These are phyloP conservation scores for Garra rufa DNA, from an alignment of 2,113 vertebrate genomes.

Conservation along the genomic window DNA sequence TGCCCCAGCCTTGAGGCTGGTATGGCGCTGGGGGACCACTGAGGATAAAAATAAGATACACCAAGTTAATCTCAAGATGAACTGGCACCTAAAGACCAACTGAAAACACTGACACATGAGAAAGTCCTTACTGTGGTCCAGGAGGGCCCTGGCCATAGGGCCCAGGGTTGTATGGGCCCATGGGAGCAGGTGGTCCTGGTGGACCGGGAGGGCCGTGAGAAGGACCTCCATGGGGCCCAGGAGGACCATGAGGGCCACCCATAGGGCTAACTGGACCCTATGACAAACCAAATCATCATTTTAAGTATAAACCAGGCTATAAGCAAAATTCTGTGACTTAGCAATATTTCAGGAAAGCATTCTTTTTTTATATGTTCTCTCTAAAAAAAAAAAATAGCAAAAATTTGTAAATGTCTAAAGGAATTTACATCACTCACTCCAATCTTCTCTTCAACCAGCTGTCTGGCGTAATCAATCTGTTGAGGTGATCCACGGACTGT, in stretches of 20 bases:
- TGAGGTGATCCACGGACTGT: slow-evolving; percentile 94
- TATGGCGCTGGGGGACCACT: slow-evolving; percentile 96
- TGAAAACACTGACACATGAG: not conserved
- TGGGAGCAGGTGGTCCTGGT: slow-evolving; percentile 91
- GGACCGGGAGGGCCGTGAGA: slow-evolving; percentile 89
- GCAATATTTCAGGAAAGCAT: not conserved
- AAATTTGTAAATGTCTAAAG: not conserved
- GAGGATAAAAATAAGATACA: slow-evolving; percentile 45
- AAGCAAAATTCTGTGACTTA: not conserved
- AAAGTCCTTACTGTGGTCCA: slow-evolving; percentile 90
- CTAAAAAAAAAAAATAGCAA: not conserved
- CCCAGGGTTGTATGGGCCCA: slow-evolving; percentile 97
- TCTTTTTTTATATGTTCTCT: not conserved
- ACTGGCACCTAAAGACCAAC: not conserved
- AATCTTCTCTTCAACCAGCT: slow-evolving; percentile 98
- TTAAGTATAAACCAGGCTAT: not conserved
- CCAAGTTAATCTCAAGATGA: not conserved
- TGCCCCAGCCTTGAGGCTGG: slow-evolving; percentile 97
- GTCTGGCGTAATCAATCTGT: slow-evolving; percentile 96
- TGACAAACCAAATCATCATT: slow-evolving; percentile 14
- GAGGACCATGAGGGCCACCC: slow-evolving; percentile 92
- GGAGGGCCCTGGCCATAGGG: slow-evolving; percentile 96
- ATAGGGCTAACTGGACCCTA: slow-evolving; percentile 96
- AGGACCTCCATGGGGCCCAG: slow-evolving; percentile 95
- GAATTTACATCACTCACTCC: slow-evolving; percentile 80